These are phyloP conservation scores for Tupaia tana DNA, from an alignment of 2,113 vertebrate species.

Conservation along the genomic window DNA sequence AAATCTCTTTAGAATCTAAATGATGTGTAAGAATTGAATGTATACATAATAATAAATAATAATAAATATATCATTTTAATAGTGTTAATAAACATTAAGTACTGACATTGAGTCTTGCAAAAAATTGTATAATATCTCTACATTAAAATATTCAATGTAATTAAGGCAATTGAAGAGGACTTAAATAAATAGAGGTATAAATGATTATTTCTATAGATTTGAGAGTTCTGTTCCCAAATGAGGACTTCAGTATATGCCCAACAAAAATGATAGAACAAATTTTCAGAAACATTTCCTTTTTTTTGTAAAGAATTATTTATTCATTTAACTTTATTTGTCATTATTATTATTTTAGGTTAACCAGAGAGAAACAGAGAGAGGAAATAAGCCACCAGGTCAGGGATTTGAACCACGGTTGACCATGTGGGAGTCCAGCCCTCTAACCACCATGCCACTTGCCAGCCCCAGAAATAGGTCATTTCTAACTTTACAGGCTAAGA, in stretches of 20 bases:
- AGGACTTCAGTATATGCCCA: neutral
- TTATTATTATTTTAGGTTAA: too few species aligned
- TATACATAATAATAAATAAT: too few species aligned
- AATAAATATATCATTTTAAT: neutral
- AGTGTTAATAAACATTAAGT: neutral
- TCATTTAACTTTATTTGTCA: too few species aligned
- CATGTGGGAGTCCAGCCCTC: too few species aligned
- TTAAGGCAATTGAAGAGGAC: neutral
- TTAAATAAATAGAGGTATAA: neutral
- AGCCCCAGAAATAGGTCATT: neutral
- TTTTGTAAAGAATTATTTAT: too few species aligned
- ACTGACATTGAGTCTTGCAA: neutral
- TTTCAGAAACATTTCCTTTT: neutral
- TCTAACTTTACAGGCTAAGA: neutral
- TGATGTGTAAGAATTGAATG: too few species aligned
- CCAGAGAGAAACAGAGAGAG: too few species aligned
- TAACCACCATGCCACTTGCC: too few species aligned
- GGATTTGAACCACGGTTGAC: too few species aligned
- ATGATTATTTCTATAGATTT: neutral
- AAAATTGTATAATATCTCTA: neutral
- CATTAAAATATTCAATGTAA: neutral
- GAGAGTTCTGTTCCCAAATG: neutral
- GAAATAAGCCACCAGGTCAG: too few species aligned
- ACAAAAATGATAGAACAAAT: neutral
- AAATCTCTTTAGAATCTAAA: too few species aligned